Evolutionary conservation across 1,140 invertebrate genomes (phyloP).

Genomic region (Neotoxoptera formosana): DNA sequence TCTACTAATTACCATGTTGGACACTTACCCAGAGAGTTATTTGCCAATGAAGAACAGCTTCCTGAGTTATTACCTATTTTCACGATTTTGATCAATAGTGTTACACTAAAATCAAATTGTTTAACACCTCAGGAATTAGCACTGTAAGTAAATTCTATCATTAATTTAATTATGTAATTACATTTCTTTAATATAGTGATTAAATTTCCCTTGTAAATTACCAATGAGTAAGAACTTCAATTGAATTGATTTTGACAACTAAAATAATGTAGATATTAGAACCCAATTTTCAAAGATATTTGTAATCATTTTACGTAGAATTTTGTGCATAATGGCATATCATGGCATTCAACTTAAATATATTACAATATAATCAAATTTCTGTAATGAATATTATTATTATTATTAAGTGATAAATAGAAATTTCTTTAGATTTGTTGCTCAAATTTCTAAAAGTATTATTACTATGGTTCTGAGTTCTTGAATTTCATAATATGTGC

Average conservation of each 20-base stretch:
- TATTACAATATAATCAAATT: too few species aligned
- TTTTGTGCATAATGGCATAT: too few species aligned
- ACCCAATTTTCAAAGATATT: too few species aligned
- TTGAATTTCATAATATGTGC: not conserved
- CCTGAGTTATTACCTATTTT: slow-evolving; percentile 31
- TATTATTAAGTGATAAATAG: too few species aligned
- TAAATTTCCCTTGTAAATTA: too few species aligned
- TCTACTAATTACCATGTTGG: not conserved
- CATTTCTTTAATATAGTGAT: not conserved
- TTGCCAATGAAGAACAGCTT: not conserved
- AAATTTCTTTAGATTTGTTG: too few species aligned
- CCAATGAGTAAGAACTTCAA: too few species aligned
- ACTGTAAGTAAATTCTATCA: slow-evolving; percentile 31
- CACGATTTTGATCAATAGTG: not conserved
- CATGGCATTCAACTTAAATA: too few species aligned
- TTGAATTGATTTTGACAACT: too few species aligned
- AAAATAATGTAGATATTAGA: too few species aligned
- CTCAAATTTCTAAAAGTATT: not conserved
- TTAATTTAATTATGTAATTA: not conserved
- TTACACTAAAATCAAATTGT: slow-evolving; percentile 21
- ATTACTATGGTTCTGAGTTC: not conserved
- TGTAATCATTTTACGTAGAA: too few species aligned
- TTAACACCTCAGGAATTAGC: slow-evolving; percentile 14
- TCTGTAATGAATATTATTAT: too few species aligned
- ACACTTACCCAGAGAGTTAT: slow-evolving; percentile 40